Percentiles rank a stretch among this genome's conserved stretches.
phyloP scores from a whole-genome alignment of 2,113 vertebrate genomes.

The Burhinus bistriatus region DNA sequence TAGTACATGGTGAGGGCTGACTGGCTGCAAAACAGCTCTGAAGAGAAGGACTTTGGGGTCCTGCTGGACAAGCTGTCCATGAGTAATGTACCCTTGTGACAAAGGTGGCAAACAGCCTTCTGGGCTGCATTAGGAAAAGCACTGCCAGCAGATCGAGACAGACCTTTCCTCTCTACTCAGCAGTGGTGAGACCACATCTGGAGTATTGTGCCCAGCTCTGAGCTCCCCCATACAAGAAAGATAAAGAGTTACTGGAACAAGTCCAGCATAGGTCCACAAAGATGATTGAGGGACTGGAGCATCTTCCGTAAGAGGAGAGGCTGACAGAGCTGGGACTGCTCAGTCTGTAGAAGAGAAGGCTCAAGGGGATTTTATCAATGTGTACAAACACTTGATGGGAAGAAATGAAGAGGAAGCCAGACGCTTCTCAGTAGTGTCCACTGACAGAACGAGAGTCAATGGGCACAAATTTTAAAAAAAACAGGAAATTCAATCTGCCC shows the following conservation, averaged over 20 bases:
- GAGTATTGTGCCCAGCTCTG: neutral
- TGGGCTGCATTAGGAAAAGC: neutral
- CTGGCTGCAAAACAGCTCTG: neutral
- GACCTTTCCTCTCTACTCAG: neutral
- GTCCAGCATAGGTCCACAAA: neutral
- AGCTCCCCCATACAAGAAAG: neutral
- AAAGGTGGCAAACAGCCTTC: neutral
- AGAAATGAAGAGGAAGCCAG: neutral
- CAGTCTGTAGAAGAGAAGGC: neutral
- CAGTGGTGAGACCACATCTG: neutral
- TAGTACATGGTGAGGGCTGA: neutral
- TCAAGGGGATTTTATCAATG: neutral
- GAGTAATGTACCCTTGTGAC: neutral
- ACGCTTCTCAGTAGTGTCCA: neutral
- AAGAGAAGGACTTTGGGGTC: neutral
- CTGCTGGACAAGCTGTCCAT: neutral
- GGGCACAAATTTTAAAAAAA: neutral
- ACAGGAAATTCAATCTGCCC: neutral
- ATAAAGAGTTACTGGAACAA: neutral
- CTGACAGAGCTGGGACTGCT: neutral
- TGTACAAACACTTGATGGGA: neutral
- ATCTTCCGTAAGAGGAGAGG: neutral
- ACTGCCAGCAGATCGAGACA: neutral
- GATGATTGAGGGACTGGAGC: neutral
- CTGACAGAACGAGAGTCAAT: neutral